phyloP scores from a whole-genome alignment of 2,888 invertebrate genomes.

The Azorinus chamasolen region DNA sequence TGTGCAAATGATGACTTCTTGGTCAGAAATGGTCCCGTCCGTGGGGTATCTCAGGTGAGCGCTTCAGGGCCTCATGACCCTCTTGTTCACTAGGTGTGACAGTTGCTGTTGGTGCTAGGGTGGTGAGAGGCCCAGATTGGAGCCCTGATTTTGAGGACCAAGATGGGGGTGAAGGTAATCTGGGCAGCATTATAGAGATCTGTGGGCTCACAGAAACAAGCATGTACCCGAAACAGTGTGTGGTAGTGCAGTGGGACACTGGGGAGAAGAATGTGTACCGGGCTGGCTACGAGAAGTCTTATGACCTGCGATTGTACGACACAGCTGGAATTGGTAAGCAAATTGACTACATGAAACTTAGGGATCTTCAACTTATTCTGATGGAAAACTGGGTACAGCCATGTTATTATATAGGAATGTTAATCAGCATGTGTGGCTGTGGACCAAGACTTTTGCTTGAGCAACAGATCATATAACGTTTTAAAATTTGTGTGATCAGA shows the following conservation, averaged over 20 bases:
- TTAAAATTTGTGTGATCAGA: too few species aligned
- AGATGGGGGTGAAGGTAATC: slow-evolving; percentile 82
- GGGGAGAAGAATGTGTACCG: slow-evolving; percentile 89
- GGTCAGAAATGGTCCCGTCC: too few species aligned
- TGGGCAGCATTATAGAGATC: slow-evolving; percentile 87
- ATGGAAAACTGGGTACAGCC: too few species aligned
- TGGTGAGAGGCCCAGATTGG: slow-evolving; percentile 82
- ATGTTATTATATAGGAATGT: too few species aligned
- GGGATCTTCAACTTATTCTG: too few species aligned
- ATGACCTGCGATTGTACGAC: slow-evolving; percentile 92
- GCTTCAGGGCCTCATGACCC: too few species aligned
- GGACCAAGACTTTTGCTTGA: too few species aligned
- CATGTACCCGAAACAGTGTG: slow-evolving; percentile 91
- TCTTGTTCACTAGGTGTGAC: slow-evolving; percentile 29
- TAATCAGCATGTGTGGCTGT: too few species aligned
- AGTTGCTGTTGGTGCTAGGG: slow-evolving; percentile 74
- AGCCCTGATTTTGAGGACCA: slow-evolving; percentile 74
- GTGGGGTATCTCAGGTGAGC: too few species aligned
- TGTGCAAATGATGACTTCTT: too few species aligned
- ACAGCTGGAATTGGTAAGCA: slow-evolving; percentile 92
- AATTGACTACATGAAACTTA: too few species aligned
- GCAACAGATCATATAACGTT: too few species aligned
- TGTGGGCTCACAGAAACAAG: slow-evolving; percentile 68
- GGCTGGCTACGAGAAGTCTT: slow-evolving; percentile 93
- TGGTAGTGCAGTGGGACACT: slow-evolving; percentile 93